Evolutionary conservation across 2,888 invertebrate genomes (phyloP).

Genomic region (Chydorus sphaericus): DNA sequence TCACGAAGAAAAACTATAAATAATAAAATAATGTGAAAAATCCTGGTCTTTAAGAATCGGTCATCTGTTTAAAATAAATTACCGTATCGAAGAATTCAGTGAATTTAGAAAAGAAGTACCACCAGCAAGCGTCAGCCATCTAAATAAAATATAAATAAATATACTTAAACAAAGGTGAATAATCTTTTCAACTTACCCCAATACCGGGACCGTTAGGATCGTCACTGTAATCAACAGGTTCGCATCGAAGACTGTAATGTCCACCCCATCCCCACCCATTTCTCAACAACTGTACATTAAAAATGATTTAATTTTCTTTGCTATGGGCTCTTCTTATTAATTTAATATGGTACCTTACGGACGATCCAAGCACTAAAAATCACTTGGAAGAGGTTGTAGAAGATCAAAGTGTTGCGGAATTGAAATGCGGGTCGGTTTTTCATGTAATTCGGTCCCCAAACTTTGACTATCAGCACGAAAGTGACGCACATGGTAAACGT

Average conservation of each 20-base stretch:
- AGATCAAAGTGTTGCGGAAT: slow-evolving; percentile 54
- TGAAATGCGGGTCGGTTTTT: slow-evolving; percentile 68
- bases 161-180: background rate
- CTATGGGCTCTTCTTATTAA: background rate
- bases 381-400: slow-evolving; percentile 77
- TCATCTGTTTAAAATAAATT: slow-evolving; percentile 25
- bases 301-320: too few species aligned
- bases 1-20: slow-evolving; percentile 77
- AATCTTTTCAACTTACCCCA: slow-evolving; percentile 1
- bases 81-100: slow-evolving; percentile 93
- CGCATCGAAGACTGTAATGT: slow-evolving; percentile 25
- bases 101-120: slow-evolving; percentile 93
- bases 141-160: slow-evolving; percentile 33
- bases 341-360: slow-evolving; percentile 41
- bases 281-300: too few species aligned
- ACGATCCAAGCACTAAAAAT: slow-evolving; percentile 65
- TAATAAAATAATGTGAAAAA: background rate
- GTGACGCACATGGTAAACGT: slow-evolving; percentile 74
- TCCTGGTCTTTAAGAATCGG: slow-evolving; percentile 8
- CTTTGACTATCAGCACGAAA: slow-evolving; percentile 82
- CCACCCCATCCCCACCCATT: too few species aligned
- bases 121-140: slow-evolving; percentile 90
- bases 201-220: slow-evolving; percentile 14
- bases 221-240: slow-evolving; percentile 24
- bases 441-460: slow-evolving; percentile 68